Conservation (phyloP, 2,797 vertebrate species). For the Pipistrellus nathusii region DNA sequence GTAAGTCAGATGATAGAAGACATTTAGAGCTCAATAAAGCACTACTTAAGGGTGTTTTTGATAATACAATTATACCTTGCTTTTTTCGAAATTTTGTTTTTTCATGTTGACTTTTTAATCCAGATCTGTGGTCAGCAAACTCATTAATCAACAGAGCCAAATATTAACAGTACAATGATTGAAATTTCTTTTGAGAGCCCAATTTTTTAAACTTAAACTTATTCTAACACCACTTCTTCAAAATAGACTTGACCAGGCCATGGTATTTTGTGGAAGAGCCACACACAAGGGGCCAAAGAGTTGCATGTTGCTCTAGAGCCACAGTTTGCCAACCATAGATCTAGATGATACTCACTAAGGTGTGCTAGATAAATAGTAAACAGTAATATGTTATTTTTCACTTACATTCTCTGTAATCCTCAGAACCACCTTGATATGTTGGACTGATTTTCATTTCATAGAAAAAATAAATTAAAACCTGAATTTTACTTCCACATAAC, state of each 20-base stretch:
- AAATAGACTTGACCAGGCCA: too few species aligned
- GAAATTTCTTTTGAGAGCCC: too few species aligned
- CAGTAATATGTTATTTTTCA: not conserved
- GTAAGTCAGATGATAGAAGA: not conserved
- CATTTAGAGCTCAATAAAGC: not conserved
- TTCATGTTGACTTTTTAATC: not conserved
- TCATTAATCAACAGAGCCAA: too few species aligned
- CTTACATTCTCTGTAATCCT: not conserved
- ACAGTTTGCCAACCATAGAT: not conserved
- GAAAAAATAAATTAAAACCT: not conserved
- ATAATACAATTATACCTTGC: not conserved
- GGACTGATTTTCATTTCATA: not conserved
- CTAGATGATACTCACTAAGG: not conserved
- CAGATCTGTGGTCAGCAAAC: too few species aligned
- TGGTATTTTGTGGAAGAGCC: too few species aligned
- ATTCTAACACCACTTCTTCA: too few species aligned
- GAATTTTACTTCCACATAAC: not conserved
- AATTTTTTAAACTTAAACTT: too few species aligned
- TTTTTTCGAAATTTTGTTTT: constrained; percentile 12
- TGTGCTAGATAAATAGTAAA: not conserved
- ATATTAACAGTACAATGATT: too few species aligned
- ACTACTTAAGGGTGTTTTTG: not conserved
- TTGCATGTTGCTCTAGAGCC: too few species aligned
- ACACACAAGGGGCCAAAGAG: too few species aligned
- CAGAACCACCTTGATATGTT: not conserved